phyloP scores from a whole-genome alignment of 2,113 vertebrate genomes.

The Rattus rattus region DNA sequence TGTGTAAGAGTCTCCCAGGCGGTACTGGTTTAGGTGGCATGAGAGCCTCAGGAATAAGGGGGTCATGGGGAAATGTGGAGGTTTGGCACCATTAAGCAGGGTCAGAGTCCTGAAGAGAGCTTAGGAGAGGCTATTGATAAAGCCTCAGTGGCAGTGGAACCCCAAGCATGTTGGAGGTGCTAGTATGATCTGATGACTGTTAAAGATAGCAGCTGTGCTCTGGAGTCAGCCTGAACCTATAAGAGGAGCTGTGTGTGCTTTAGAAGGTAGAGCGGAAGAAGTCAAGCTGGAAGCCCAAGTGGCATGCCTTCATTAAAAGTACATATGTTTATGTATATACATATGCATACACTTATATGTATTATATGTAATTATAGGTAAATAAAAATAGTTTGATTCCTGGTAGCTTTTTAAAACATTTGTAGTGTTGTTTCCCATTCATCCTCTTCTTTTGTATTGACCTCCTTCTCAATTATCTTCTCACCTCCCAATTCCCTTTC shows the following conservation, averaged over 20 bases:
- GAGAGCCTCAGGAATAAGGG: not conserved
- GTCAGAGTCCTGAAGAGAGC: not conserved
- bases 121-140: not conserved
- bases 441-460: not conserved
- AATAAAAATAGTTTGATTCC: not conserved
- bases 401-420: not conserved
- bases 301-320: not conserved
- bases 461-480: not conserved
- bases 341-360: no score
- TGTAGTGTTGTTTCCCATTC: not conserved
- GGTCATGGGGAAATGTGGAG: not conserved
- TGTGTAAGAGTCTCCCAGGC: not conserved
- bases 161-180: not conserved
- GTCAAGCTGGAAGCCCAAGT: not conserved
- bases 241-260: no score
- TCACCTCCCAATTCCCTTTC: not conserved
- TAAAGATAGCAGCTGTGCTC: not conserved
- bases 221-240: not conserved
- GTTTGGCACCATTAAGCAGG: not conserved
- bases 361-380: not conserved
- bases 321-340: no score
- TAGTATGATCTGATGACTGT: not conserved
- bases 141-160: not conserved
- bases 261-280: no score
- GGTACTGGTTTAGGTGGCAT: not conserved